A percentile compares a stretch with the other conserved stretches of the same genome.
phyloP scores from a whole-genome alignment of 2,797 vertebrate genomes.

The Acestrorhynchus altus region DNA sequence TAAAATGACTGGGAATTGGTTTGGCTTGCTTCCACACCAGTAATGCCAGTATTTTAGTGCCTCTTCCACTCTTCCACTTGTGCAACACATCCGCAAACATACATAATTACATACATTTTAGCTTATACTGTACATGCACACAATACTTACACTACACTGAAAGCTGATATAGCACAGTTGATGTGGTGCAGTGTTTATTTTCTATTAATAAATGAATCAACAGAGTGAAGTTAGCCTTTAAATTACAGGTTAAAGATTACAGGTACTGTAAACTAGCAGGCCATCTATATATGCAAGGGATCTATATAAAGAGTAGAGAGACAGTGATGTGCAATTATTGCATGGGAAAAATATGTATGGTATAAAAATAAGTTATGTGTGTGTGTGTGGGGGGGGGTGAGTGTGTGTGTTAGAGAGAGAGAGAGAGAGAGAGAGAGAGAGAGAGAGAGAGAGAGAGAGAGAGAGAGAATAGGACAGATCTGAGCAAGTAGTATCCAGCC shows the following conservation, averaged over 20 bases:
- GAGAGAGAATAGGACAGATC: slow-evolving; percentile 39
- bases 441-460: slow-evolving; percentile 7
- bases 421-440: not conserved
- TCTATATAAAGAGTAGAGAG: not conserved
- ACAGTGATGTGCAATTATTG: slow-evolving; percentile 45
- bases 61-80: slow-evolving; percentile 11
- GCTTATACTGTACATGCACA: no score
- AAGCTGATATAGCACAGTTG: not conserved
- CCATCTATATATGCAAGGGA: no score
- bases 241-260: not conserved
- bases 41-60: slow-evolving; percentile 40
- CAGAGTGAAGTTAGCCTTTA: not conserved
- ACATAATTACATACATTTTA: not conserved
- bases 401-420: no score
- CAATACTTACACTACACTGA: not conserved
- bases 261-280: not conserved
- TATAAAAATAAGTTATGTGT: slow-evolving; percentile 1
- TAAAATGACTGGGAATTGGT: slow-evolving; percentile 51
- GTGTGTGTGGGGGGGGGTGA: slow-evolving; percentile 28
- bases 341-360: not conserved
- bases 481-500: slow-evolving; percentile 49
- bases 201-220: not conserved
- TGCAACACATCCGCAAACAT: not conserved
- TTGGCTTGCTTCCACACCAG: slow-evolving; percentile 46
- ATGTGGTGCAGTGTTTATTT: not conserved